phyloP scores from a whole-genome alignment of 1,140 invertebrate species.

The Scaptomyza montana region DNA sequence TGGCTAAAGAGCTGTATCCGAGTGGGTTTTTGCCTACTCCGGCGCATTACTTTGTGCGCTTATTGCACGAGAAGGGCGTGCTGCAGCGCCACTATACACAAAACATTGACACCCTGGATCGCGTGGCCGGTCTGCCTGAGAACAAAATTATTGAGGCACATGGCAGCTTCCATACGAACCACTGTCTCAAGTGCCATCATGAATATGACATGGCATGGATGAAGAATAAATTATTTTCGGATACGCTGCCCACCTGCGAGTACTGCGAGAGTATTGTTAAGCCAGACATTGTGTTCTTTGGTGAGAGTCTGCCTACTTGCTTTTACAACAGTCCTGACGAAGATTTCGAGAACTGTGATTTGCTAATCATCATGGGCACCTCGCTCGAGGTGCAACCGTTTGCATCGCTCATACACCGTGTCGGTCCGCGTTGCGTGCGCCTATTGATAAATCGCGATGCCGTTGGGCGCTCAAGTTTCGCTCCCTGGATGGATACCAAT shows the following conservation, averaged over 20 bases:
- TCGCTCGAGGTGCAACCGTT: slow-evolving; percentile 97
- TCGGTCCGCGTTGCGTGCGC: slow-evolving; percentile 88
- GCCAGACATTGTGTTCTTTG: slow-evolving; percentile 98
- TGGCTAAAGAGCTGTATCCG: slow-evolving; percentile 94
- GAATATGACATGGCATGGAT: slow-evolving; percentile 92
- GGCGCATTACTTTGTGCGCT: slow-evolving; percentile 92
- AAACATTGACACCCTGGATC: slow-evolving; percentile 97
- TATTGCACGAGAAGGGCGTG: slow-evolving; percentile 92
- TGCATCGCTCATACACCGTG: slow-evolving; percentile 92
- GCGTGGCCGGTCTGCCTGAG: slow-evolving; percentile 92
- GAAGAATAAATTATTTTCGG: slow-evolving; percentile 88
- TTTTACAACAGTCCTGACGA: slow-evolving; percentile 88
- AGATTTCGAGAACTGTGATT: slow-evolving; percentile 95
- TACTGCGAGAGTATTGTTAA: slow-evolving; percentile 91
- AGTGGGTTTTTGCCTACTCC: slow-evolving; percentile 92
- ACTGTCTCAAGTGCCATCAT: slow-evolving; percentile 91
- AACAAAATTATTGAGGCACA: slow-evolving; percentile 97
- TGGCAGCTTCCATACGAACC: slow-evolving; percentile 95
- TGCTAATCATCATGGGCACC: slow-evolving; percentile 97
- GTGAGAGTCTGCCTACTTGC: slow-evolving; percentile 91
- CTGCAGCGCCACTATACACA: slow-evolving; percentile 94
- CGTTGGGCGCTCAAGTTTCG: slow-evolving; percentile 85
- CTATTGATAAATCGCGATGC: slow-evolving; percentile 94
- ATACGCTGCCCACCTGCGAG: slow-evolving; percentile 90
- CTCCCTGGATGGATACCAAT: slow-evolving; percentile 46